These are phyloP conservation scores for Petroica traversi DNA, from an alignment of 2,113 vertebrate genomes.

Conservation along the genomic window DNA sequence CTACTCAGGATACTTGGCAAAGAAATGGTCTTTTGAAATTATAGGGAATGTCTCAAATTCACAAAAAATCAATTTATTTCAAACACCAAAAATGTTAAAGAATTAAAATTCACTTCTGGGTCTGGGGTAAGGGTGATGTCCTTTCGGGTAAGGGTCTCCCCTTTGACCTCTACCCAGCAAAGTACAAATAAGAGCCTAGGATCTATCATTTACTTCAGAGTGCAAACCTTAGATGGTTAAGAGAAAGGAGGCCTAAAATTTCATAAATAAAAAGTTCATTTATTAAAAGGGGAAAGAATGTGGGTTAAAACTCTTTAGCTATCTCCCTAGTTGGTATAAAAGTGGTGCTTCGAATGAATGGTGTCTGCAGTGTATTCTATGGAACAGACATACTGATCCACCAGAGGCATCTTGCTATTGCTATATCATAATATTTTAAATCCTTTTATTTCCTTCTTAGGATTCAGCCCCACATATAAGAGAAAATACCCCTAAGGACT, in stretches of 20 bases:
- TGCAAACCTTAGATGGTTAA: background rate
- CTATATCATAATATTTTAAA: slow-evolving; percentile 22
- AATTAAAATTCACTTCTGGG: background rate
- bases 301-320: background rate
- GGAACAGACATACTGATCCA: background rate
- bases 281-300: background rate
- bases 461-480: slow-evolving; percentile 6
- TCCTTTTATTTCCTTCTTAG: slow-evolving; percentile 51
- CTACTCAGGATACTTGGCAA: background rate
- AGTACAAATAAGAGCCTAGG: background rate
- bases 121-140: background rate
- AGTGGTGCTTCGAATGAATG: background rate
- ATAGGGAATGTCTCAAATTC: background rate
- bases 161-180: background rate
- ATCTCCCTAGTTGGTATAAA: background rate
- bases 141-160: background rate
- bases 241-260: background rate
- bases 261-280: background rate
- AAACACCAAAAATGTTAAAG: background rate
- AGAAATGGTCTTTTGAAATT: background rate
- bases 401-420: background rate
- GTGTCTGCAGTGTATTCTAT: background rate
- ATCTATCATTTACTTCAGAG: background rate
- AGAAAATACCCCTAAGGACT: slow-evolving; percentile 25
- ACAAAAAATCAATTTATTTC: background rate